A percentile compares a stretch with the other conserved stretches of the same genome.
Conservation (phyloP, 1,140 invertebrate species). For the Pogonus chalceus region DNA sequence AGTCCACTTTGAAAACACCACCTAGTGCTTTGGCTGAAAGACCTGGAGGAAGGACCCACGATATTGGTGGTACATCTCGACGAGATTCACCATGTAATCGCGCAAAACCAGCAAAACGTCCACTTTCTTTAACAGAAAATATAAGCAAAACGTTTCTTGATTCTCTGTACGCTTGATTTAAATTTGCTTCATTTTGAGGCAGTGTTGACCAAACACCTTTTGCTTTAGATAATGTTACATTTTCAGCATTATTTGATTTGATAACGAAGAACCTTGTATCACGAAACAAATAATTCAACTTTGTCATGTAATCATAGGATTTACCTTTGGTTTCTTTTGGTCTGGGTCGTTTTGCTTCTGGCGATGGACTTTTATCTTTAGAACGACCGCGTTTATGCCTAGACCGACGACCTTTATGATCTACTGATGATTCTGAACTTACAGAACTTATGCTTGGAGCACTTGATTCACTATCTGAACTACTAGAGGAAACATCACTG, state of each 20-base stretch:
- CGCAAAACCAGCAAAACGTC: slow-evolving; percentile 88
- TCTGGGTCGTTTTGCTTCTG: slow-evolving; percentile 39
- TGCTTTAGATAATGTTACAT: slow-evolving; percentile 86
- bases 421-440: slow-evolving; percentile 48
- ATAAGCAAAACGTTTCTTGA: slow-evolving; percentile 89
- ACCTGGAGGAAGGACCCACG: slow-evolving; percentile 93
- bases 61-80: slow-evolving; percentile 78
- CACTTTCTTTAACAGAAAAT: slow-evolving; percentile 96
- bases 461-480: slow-evolving; percentile 53
- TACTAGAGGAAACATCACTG: slow-evolving; percentile 66
- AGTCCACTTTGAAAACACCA: slow-evolving; percentile 92
- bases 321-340: slow-evolving; percentile 48
- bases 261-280: slow-evolving; percentile 95
- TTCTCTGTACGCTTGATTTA: slow-evolving; percentile 89
- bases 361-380: slow-evolving; percentile 39
- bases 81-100: slow-evolving; percentile 77
- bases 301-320: slow-evolving; percentile 75
- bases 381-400: slow-evolving; percentile 41
- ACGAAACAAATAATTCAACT: slow-evolving; percentile 89
- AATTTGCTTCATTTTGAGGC: slow-evolving; percentile 91
- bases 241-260: slow-evolving; percentile 96
- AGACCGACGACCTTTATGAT: slow-evolving; percentile 41
- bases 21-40: slow-evolving; percentile 85
- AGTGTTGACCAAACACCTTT: slow-evolving; percentile 97
- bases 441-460: slow-evolving; percentile 64